These are phyloP conservation scores for Clupea harengus DNA, from an alignment of 2,113 vertebrate species.

Conservation along the genomic window DNA sequence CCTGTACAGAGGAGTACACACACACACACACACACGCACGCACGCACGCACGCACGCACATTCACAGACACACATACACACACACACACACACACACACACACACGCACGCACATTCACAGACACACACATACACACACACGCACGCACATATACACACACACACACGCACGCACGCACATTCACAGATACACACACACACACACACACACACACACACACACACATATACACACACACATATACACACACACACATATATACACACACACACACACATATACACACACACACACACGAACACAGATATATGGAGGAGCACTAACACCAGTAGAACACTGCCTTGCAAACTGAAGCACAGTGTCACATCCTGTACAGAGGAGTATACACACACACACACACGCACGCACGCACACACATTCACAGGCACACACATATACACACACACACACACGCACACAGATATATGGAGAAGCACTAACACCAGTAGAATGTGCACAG, in stretches of 20 bases:
- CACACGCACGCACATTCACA: conserved; percentile 7
- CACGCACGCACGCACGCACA: no score
- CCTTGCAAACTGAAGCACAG: not conserved
- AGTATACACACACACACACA: not conserved
- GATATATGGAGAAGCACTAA: no score
- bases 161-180: no score
- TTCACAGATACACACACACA: no score
- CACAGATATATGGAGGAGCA: not conserved
- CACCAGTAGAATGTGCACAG: no score
- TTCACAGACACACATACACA: not conserved
- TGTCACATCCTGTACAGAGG: not conserved
- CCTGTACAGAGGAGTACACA: not conserved
- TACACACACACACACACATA: not conserved
- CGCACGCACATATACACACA: not conserved
- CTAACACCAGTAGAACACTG: no score
- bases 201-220: no score
- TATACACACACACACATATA: not conserved
- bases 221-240: no score
- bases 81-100: conserved; percentile 13
- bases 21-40: no score
- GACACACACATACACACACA: conserved; percentile 7
- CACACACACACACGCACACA: no score
- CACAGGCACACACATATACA: no score
- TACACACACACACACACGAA: not conserved
- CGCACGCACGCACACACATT: conserved; percentile 20